Evolutionary conservation across 2,888 invertebrate genomes (phyloP), one percentile per base, ranked within the genome.

Genomic region (Melitaea athalia): DNA sequence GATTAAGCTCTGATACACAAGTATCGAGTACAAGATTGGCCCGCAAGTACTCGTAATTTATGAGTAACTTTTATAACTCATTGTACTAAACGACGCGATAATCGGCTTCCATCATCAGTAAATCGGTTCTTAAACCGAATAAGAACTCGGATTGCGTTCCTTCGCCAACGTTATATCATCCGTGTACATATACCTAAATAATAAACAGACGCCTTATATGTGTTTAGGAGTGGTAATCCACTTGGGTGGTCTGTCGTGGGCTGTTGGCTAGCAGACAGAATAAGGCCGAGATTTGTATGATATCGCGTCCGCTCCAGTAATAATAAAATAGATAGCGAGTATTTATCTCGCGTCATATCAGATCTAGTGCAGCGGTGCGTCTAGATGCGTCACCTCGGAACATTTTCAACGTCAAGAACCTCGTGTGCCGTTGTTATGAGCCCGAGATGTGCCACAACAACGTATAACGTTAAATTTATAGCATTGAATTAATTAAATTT

Each of bases 201-300:
- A 86, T 88, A 88, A 87, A 86, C 86, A 84, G 86, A 86, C 80
- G 84, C 82, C 78, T 78, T 87, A 85, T 89, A 88, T 89, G 75
- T 75, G 73, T 71, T 87, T 89, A 88, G 85, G 81, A 87, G 88
- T 85, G 84, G 84, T 79, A 80, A 82, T 79, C 89, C 83, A 77
- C 85, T 82, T 91, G 91, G 89, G 89, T 91, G 91, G 90, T 89
- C 91, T 74, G 73, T 75, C 82, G 83, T 81, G 85, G 82, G 85
- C 81, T 80, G 82, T 75, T 73, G 74, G 74, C 77, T 76, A 83
- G 82, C 80, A 78, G 83, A 85, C 86, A 79, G 84, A 86, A 88
- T 88, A 88, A 85, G 88, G 85, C 82, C 83, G 90, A 89, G 89
- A 91, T 89, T 88, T 85, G 88, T 87, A 85, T 77, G 91, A 89